Evolutionary conservation across 2,888 invertebrate species (phyloP).

Genomic region (Bedellia somnulentella): DNA sequence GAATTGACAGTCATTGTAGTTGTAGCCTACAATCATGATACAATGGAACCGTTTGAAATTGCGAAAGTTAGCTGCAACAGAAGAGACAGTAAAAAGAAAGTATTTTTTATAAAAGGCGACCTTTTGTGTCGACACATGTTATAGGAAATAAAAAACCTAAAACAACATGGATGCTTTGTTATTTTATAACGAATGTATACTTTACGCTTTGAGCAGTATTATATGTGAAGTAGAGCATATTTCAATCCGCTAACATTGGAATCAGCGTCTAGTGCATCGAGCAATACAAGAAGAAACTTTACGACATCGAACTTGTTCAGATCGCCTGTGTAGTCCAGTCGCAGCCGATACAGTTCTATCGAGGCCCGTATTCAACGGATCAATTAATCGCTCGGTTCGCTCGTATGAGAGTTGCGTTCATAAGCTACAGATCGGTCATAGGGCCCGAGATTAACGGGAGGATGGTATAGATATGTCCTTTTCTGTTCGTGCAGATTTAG

Average conservation of each 20-base stretch:
- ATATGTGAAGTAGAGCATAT: conserved; percentile 51
- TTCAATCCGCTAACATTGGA: conserved; percentile 27
- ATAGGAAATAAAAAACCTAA: too few species aligned
- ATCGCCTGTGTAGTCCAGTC: conserved; percentile 38
- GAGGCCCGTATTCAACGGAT: conserved; percentile 32
- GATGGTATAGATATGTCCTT: conserved; percentile 43
- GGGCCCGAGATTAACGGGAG: conserved; percentile 45
- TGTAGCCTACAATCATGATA: too few species aligned
- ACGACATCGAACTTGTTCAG: conserved; percentile 55
- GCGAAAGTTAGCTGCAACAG: too few species aligned
- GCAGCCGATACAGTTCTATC: conserved; percentile 47
- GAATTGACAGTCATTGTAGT: too few species aligned
- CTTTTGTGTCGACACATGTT: too few species aligned
- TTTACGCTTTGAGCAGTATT: too few species aligned
- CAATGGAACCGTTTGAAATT: too few species aligned
- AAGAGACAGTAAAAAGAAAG: too few species aligned
- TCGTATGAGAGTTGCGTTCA: conserved; percentile 19
- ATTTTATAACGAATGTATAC: too few species aligned
- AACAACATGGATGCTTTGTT: too few species aligned
- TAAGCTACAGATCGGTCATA: conserved; percentile 39
- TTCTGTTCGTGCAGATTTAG: conserved; percentile 50
- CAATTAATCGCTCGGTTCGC: conserved; percentile 55
- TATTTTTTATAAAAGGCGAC: too few species aligned
- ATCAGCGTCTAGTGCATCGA: conserved; percentile 59
- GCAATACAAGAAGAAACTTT: conserved; percentile 62